Base-by-base conservation (phyloP, 2,888 invertebrate genomes). In the Liposcelis brunnea region DNA sequence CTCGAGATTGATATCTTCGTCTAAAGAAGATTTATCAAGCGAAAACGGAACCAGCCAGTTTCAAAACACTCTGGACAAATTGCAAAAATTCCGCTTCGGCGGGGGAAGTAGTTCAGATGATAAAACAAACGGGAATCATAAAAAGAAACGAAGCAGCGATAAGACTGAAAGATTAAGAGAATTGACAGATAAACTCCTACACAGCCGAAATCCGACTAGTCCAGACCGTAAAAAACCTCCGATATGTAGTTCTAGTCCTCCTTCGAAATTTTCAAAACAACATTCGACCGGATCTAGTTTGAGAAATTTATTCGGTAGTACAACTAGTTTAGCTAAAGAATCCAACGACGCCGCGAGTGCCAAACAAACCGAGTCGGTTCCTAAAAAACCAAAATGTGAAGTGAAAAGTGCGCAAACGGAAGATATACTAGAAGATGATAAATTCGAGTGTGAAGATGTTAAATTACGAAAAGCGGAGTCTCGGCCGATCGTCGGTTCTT, bases 21-120 rank as follows among this genome's bases (percentile, higher is more conserved):
- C 55, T 55, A 54, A 54, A 58, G 63, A 61, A 57, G 56, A 57
- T 44, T 56, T 57, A 48, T 42, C 31, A 16, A 31, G 34, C 37
- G 57, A 60, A 50, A 54, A 54, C 44, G 48, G 54, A 43, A 56
- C 40, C 5, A 40, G 40, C 38, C 59, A 59, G 54, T 57, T 59
- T 49, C 60, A 59, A 65, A 75, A 77, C 74, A 79, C 79, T 62
- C 78, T 83, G 77, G 84, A 84, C 70, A 80, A 83, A 56, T 70
- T 83, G 65, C 80, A 80, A 61, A 80, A 77, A 65, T 72, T 78
- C 63, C 78, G 81, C 62, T 77, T 80, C 69, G 79, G 74, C 56
- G 66, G 74, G 51, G 51, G 44, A 14, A 19, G 40, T 11, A 19
- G 19, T 19, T 19, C 18, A 7, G 40, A 40, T 6, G 40, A 40